Percentiles rank a stretch among this genome's conserved stretches.
phyloP scores from a whole-genome alignment of 2,888 invertebrate species.

The Pachymerium ferrugineum region DNA sequence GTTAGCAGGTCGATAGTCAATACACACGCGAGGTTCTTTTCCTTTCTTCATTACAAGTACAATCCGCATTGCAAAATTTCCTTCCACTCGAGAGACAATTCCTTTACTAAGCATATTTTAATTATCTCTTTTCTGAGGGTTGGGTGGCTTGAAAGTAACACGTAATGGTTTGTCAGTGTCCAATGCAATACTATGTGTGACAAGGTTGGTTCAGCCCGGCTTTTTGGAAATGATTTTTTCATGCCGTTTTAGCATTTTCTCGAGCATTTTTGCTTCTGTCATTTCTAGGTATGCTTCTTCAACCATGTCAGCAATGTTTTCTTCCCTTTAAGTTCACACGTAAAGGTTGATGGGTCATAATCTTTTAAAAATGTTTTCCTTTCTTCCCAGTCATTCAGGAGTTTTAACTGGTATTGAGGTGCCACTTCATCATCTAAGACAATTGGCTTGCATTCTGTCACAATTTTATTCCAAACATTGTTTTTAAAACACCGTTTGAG shows the following conservation, averaged over 20 bases:
- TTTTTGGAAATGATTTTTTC: neutral
- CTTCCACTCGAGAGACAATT: neutral
- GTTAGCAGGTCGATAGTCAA: too few relatives aligned
- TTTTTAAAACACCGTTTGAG: too few relatives aligned
- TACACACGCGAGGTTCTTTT: too few relatives aligned
- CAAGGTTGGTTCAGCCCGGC: neutral
- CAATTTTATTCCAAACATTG: too few relatives aligned
- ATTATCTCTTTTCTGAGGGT: neutral
- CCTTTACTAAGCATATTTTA: neutral
- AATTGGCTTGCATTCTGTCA: too few relatives aligned
- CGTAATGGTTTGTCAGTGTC: neutral
- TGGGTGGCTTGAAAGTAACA: neutral
- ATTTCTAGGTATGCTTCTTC: neutral
- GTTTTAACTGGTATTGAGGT: too few relatives aligned
- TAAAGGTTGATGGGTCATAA: too few relatives aligned
- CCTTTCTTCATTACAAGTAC: neutral
- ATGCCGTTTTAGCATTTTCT: neutral
- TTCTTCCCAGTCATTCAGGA: too few relatives aligned
- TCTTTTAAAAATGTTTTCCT: too few relatives aligned
- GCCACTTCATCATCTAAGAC: too few relatives aligned
- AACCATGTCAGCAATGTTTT: neutral
- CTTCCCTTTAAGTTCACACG: too few relatives aligned
- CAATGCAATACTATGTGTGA: neutral
- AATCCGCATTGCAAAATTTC: neutral
- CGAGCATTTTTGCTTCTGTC: neutral